These are phyloP conservation scores for Melanostigma gelatinosum DNA, from an alignment of 2,113 vertebrate genomes.

Conservation along the genomic window DNA sequence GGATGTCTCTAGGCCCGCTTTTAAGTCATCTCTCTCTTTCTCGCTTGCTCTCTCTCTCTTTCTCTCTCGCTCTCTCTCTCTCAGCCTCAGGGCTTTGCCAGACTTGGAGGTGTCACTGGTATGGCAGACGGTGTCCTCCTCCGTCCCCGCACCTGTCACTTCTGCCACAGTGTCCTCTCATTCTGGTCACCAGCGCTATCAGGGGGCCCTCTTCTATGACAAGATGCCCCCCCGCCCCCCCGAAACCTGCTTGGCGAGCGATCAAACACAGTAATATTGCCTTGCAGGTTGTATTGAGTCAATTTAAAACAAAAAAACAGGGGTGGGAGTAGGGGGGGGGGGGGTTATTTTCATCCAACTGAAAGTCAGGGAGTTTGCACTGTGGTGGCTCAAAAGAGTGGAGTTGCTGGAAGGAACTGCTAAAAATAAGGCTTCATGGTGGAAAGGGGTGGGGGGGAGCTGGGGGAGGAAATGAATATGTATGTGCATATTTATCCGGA, in stretches of 20 bases:
- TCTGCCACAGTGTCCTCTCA: slow-evolving; percentile 43
- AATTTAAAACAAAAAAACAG: slow-evolving; percentile 2
- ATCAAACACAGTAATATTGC: slow-evolving; percentile 30
- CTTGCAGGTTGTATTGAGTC: neutral
- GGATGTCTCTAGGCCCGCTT: slow-evolving; percentile 13
- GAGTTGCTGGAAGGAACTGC: slow-evolving; percentile 19
- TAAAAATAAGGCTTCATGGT: slow-evolving; percentile 25
- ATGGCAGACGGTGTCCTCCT: slow-evolving; percentile 48
- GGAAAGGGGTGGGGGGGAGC: neutral
- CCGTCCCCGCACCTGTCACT: slow-evolving; percentile 58
- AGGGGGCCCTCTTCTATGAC: slow-evolving; percentile 41
- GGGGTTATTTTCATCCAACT: neutral
- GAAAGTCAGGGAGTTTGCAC: slow-evolving; percentile 19
- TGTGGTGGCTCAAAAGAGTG: neutral
- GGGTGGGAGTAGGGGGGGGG: too few relatives aligned
- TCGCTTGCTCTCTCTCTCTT: slow-evolving; percentile 12
- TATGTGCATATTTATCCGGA: slow-evolving; percentile 77
- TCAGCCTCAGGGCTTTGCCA: slow-evolving; percentile 39
- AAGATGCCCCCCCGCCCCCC: slow-evolving; percentile 23
- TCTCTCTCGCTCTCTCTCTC: slow-evolving; percentile 12
- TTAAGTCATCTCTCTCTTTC: slow-evolving; percentile 20
- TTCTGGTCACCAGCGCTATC: slow-evolving; percentile 32
- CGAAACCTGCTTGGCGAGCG: slow-evolving; percentile 15
- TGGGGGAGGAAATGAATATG: slow-evolving; percentile 70
- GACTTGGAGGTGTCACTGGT: slow-evolving; percentile 57